Evolutionary conservation across 1,140 invertebrate genomes (phyloP).

Genomic region (Hormaphis cornu): DNA sequence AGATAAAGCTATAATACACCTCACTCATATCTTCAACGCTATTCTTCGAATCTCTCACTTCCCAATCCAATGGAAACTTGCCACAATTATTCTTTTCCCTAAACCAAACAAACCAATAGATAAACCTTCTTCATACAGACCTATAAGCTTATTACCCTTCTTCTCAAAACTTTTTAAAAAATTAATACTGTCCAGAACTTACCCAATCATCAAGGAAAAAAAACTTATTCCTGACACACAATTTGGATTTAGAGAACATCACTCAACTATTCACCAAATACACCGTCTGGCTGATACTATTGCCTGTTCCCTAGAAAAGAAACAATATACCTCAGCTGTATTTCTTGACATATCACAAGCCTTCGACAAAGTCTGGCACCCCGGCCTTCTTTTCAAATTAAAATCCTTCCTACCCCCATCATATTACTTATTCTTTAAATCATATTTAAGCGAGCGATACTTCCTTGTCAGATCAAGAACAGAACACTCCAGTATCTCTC

Average conservation of each 20-base stretch:
- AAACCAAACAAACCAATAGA: conserved; percentile 37
- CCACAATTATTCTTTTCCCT: no score
- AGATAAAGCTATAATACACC: not conserved
- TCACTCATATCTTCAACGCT: not conserved
- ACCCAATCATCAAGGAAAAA: not conserved
- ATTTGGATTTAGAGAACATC: conserved; percentile 19
- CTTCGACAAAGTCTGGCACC: no score
- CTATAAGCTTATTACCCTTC: conserved; percentile 39
- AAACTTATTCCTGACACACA: conserved; percentile 27
- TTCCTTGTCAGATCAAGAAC: not conserved
- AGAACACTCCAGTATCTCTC: not conserved
- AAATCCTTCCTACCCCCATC: no score
- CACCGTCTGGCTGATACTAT: not conserved
- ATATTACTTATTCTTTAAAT: no score
- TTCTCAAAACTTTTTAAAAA: conserved; percentile 37
- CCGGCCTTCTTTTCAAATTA: conserved; percentile 36
- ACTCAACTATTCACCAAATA: conserved; percentile 18
- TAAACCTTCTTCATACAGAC: conserved; percentile 36
- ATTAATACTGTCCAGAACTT: conserved; percentile 33
- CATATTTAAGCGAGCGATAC: not conserved
- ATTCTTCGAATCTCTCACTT: not conserved
- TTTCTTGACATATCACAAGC: no score
- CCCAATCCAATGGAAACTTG: not conserved
- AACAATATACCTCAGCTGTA: conserved; percentile 35
- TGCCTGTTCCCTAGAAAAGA: not conserved